Conservation (phyloP, 2,888 invertebrate genomes). For the Temnothorax unifasciatus region DNA sequence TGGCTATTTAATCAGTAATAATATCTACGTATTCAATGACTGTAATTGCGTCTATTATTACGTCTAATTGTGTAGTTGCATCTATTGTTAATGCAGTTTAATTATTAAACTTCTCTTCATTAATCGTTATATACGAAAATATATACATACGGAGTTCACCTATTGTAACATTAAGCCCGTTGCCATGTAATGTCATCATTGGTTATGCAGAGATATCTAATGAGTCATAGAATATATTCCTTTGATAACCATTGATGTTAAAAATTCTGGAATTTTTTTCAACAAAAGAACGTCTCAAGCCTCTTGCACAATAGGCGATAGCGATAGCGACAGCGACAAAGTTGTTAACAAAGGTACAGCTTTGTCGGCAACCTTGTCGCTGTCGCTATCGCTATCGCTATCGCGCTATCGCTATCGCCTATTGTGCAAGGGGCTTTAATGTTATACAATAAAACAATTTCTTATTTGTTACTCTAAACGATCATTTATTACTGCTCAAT, state of each 20-base stretch:
- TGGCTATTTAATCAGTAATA: background rate
- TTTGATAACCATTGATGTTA: background rate
- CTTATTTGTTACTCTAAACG: background rate
- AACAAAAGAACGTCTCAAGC: background rate
- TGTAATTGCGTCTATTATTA: background rate
- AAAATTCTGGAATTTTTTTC: background rate
- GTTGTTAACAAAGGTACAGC: too few relatives aligned
- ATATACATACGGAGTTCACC: too few relatives aligned
- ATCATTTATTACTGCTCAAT: slow-evolving; percentile 5
- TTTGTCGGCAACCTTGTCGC: too few relatives aligned
- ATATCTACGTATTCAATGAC: background rate
- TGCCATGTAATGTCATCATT: background rate
- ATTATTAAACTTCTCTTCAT: background rate
- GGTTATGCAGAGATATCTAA: background rate
- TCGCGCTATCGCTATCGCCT: too few relatives aligned
- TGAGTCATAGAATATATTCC: background rate
- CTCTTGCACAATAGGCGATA: too few relatives aligned
- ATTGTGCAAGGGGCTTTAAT: background rate
- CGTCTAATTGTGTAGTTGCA: background rate
- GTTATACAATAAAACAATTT: background rate
- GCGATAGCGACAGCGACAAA: too few relatives aligned
- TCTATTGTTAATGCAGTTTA: background rate
- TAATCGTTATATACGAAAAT: background rate
- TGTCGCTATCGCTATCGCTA: too few relatives aligned
- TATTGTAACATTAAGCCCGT: background rate